Percentiles rank a stretch among this genome's conserved stretches.
Evolutionary conservation across 1,140 invertebrate species (phyloP).

Genomic region (Aradophagus sp.): DNA sequence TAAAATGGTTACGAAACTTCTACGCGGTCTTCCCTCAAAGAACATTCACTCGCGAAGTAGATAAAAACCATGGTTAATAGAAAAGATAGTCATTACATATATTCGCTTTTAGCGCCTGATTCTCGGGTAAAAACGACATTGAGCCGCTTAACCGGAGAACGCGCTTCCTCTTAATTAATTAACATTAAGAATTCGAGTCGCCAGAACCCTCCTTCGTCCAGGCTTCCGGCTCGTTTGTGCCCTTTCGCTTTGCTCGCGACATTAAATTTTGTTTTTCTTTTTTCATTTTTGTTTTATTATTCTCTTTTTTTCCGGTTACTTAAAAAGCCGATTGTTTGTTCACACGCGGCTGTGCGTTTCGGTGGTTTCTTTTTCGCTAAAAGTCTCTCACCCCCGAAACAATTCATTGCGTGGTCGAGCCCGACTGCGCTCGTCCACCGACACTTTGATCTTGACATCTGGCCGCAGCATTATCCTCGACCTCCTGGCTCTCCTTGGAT

Average conservation of each 20-base stretch:
- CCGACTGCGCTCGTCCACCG: conserved; percentile 30
- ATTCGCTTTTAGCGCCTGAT: conserved; percentile 45
- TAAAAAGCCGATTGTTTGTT: conserved; percentile 4
- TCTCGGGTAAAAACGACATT: conserved; percentile 28
- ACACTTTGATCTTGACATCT: conserved; percentile 31
- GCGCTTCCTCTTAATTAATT: no score
- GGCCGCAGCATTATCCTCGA: conserved; percentile 17
- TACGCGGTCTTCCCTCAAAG: conserved; percentile 29
- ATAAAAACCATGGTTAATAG: conserved; percentile 53
- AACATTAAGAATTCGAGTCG: no score
- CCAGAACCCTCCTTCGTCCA: no score
- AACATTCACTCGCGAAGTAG: conserved; percentile 48
- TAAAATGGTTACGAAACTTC: conserved; percentile 36
- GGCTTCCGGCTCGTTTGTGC: no score
- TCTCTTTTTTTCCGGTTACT: no score
- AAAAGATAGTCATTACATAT: conserved; percentile 50
- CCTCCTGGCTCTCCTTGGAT: conserved; percentile 39
- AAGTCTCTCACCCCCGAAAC: conserved; percentile 28
- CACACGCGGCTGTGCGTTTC: conserved; percentile 11
- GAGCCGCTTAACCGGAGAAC: conserved; percentile 8
- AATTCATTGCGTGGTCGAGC: no score
- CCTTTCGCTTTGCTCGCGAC: no score
- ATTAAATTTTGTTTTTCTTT: no score
- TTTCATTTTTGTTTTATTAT: no score
- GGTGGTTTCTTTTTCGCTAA: no score